A percentile compares a stretch with the other conserved stretches of the same genome.
Evolutionary conservation across 2,888 invertebrate genomes (phyloP).

Genomic region (Acheta domesticus): DNA sequence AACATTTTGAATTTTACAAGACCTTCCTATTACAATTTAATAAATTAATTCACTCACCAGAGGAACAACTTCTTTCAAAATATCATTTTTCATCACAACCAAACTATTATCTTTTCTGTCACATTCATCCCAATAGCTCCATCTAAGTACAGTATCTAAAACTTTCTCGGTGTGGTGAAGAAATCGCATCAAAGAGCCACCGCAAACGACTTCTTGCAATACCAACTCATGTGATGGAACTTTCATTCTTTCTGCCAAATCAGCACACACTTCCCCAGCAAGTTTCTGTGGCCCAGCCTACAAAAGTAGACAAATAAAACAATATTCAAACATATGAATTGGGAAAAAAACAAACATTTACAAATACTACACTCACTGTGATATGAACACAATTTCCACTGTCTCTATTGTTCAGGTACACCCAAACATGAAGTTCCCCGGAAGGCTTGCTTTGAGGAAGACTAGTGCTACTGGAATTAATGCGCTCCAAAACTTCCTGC

Average conservation of each 20-base stretch:
- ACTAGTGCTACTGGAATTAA: conserved; percentile 55
- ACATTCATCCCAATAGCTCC: conserved; percentile 87
- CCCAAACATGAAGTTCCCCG: conserved; percentile 77
- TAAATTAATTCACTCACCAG: background rate
- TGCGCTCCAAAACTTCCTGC: conserved; percentile 66
- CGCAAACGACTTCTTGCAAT: conserved; percentile 76
- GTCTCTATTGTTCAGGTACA: conserved; percentile 64
- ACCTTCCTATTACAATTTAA: no score
- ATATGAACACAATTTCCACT: conserved; percentile 58
- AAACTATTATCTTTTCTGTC: conserved; percentile 80
- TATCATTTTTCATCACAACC: conserved; percentile 54
- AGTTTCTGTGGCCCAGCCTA: conserved; percentile 75
- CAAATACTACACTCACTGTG: conserved; percentile 50
- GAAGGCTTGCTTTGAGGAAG: conserved; percentile 57
- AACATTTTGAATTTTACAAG: no score
- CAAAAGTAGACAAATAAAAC: background rate
- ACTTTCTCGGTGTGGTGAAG: conserved; percentile 73
- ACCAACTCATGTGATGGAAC: conserved; percentile 62
- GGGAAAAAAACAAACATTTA: background rate
- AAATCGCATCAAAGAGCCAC: conserved; percentile 68
- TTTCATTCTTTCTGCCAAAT: conserved; percentile 63
- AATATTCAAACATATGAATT: background rate
- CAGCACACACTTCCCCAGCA: conserved; percentile 70
- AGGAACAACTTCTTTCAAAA: conserved; percentile 46
- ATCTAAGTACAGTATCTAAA: conserved; percentile 66